These are phyloP conservation scores for Anolis sagrei DNA, from an alignment of 2,113 vertebrate genomes.

Conservation along the genomic window DNA sequence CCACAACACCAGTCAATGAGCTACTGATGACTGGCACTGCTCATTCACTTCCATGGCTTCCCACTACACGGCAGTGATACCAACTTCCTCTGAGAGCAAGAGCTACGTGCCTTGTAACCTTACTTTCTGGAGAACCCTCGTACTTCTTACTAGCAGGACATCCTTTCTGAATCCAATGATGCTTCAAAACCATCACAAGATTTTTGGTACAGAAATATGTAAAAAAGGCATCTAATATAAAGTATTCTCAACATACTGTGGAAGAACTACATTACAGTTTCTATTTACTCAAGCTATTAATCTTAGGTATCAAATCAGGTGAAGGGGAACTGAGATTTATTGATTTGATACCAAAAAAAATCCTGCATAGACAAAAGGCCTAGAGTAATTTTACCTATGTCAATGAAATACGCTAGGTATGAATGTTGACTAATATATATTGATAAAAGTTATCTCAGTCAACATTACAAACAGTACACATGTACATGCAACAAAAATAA, in stretches of 20 bases:
- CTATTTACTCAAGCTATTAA: constrained; percentile 48
- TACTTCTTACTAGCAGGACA: background rate
- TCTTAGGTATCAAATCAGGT: constrained; percentile 46
- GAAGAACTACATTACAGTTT: constrained; percentile 30
- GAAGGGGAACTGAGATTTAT: constrained; percentile 35
- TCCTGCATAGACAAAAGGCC: too few species aligned
- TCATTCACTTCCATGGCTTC: too few species aligned
- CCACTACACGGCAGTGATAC: too few species aligned
- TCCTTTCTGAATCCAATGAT: background rate
- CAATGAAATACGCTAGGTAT: background rate
- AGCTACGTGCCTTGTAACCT: too few species aligned
- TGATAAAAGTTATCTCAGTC: background rate
- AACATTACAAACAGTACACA: background rate
- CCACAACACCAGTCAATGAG: too few species aligned
- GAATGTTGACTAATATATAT: background rate
- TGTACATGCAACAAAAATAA: background rate
- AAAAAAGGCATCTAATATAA: too few species aligned
- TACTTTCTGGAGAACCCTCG: too few species aligned
- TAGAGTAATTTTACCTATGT: background rate
- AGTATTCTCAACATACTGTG: constrained; percentile 34
- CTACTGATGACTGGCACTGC: too few species aligned
- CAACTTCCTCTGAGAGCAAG: too few species aligned
- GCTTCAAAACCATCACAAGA: background rate
- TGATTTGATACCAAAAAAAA: constrained; percentile 23
- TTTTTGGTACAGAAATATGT: too few species aligned